These are phyloP conservation scores for Pachymerium ferrugineum DNA, from an alignment of 2,888 invertebrate species.

Conservation along the genomic window DNA sequence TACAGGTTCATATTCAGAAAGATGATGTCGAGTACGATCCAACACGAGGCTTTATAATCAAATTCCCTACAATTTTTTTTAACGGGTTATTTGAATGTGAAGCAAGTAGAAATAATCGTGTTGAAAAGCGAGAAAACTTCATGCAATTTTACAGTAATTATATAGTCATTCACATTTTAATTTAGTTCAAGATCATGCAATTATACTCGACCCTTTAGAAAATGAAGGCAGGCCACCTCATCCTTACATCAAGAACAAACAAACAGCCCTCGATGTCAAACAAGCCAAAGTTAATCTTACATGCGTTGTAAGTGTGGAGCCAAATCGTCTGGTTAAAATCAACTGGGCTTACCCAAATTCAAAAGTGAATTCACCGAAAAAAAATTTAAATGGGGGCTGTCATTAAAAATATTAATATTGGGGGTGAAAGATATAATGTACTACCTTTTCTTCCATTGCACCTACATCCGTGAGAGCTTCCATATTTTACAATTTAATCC, in stretches of 20 bases:
- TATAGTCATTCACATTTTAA: not conserved
- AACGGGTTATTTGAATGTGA: constrained; percentile 29
- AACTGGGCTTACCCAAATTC: not conserved
- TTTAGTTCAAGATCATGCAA: not conserved
- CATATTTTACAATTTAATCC: too few relatives aligned
- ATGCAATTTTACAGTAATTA: not conserved
- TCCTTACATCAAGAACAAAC: not conserved
- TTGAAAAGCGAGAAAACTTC: not conserved
- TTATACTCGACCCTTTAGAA: not conserved
- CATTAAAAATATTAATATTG: too few relatives aligned
- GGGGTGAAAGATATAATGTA: too few relatives aligned
- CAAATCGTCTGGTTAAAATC: not conserved
- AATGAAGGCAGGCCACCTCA: not conserved
- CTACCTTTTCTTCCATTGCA: too few relatives aligned
- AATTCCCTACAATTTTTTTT: constrained; percentile 20
- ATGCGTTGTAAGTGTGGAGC: not conserved
- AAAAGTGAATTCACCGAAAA: too few relatives aligned
- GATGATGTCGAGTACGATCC: constrained; percentile 23
- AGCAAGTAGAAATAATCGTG: not conserved
- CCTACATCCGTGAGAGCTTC: too few relatives aligned
- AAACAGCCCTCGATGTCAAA: not conserved
- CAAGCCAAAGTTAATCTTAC: not conserved
- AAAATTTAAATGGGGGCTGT: too few relatives aligned
- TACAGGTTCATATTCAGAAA: not conserved
- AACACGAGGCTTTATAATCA: not conserved